Evolutionary conservation across 2,797 vertebrate genomes (phyloP), one percentile per base, ranked within the genome.

Genomic region (Graptemys geographica): DNA sequence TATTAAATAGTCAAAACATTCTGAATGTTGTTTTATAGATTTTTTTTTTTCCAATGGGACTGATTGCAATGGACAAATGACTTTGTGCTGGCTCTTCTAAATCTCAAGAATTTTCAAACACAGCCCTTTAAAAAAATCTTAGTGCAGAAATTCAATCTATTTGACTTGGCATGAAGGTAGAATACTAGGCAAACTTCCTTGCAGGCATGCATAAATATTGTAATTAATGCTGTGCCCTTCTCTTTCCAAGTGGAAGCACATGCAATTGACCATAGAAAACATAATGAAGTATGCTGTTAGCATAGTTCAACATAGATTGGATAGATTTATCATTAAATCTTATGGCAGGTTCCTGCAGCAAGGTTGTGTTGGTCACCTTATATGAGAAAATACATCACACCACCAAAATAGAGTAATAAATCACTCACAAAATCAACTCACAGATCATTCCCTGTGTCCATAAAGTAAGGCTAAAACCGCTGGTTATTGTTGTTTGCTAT

Each of bases 401-500:
- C 33, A 79, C 1, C 4, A 55, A 37, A 28, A 53, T 11, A 13
- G 31, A 41, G 37, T 6, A 79, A 72, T 47, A 88, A 84, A 72
- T 41, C 49, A 93, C 44, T 87, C 33, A 23, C 83, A 95, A 52
- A 87, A 92, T 90, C 16, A 87, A 87, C 31, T 49, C 47, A 19
- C 1, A 41, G 51, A 79, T 74, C 25, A 87, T 88, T 80, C 93
- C 2, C 25, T 95, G 31, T 95, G 95, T 89, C 87, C 74, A 96
- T 90, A 55, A 90, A 94, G 91, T 91, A 94, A 96, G 31, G 33
- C 56, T 72, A 93, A 86, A 37, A 92, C 83, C 51, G 16, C 90
- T 55, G 84, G 92, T 86, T 81, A 90, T 44, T 86, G 86, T 31
- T 92, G 85, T 90, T 96, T 95, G 86, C 83, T 94, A 94, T 78